Base-by-base conservation (phyloP, 2,888 invertebrate genomes). In the Oeneis ivallda region DNA sequence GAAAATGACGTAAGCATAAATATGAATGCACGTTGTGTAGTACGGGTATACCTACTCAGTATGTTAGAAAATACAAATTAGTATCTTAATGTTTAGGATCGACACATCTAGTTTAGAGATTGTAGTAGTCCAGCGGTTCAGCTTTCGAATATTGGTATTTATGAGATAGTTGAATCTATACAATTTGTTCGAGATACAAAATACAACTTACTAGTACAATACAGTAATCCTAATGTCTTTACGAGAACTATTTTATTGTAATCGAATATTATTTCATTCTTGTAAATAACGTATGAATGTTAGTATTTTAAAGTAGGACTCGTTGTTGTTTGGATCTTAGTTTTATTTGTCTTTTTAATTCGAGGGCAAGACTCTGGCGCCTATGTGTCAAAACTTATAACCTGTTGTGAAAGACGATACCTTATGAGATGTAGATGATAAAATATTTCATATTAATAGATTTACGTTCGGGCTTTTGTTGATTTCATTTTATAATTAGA, bases 351-450 rank as follows among this genome's bases (percentile, higher is more conserved):
- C 72, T 75, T 72, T 70, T 72, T 74, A 72, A 72, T 71, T 74
- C 65, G 79, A 79, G 80, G 84, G 80, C 78, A 75, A 67, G 71
- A 74, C 71, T 77, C 78, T 79, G 78, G 81, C 82, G 82, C 83
- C 83, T 82, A 76, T 79, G 74, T 80, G 77, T 80, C 70, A 73
- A 76, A 77, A 78, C 76, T 74, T 77, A 79, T 79, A 86, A 89
- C 77, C 86, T 89, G 89, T 89, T 90, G 89, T 90, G 89, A 79
- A 87, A 82, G 89, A 89, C 89, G 87, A 90, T 89, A 90, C 89
- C 78, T 79, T 85, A 85, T 86, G 85, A 87, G 82, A 88, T 82
- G 79, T 83, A 86, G 82, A 80, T 80, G 72, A 62, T 71, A 79
- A 78, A 86, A 81, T 83, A 81, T 80, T 81, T 85, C 86, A 83